Base-by-base conservation (phyloP, 2,797 vertebrate genomes). In the Halcyon leucocephala region DNA sequence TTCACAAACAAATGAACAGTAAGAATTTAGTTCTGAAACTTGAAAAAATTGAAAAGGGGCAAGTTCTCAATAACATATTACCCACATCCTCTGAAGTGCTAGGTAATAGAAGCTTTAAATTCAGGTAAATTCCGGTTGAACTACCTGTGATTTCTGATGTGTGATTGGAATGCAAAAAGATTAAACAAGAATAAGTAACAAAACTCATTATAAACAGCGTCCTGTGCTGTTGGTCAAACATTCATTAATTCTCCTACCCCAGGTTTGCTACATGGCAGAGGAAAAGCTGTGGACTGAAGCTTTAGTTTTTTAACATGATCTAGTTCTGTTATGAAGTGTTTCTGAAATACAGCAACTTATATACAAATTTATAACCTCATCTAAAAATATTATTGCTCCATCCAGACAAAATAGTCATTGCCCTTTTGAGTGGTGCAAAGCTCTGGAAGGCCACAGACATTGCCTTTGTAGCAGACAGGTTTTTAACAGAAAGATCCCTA, bases 171-270 rank as follows among this genome's bases (percentile, higher is more conserved):
- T 55, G 78, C 28, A 62, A 89, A 79, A 95, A 79, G 26, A 57
- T 91, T 90, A 79, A 95, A 93, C 46, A 91, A 89, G 71, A 94
- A 76, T 82, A 94, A 89, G 58, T n/a, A 94, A 60, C 31, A 92
- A 89, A 70, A 54, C 35, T 54, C 28, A 76, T 7, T 39, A 10
- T 65, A 93, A 91, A 64, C 49, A 57, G 22, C 51, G 35, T 92
- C 76, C 80, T 51, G 61, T 31, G 5, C 52, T 82, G 17, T n/a
- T 90, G 82, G 58, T 90, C 89, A 88, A 84, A 84, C 15, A 24
- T 86, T 92, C 61, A 91, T 81, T 88, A 93, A 73, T 76, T 90
- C 42, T 89, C 28, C 35, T 73, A 29, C 14, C 8, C 46, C 18
- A 90, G 67, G 17, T 44, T 73, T 81, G 54, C 48, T 29, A 28